Evolutionary conservation across 2,888 invertebrate species (phyloP), one percentile per base, ranked within the genome.

Genomic region (Carpatolechia fugitivella): DNA sequence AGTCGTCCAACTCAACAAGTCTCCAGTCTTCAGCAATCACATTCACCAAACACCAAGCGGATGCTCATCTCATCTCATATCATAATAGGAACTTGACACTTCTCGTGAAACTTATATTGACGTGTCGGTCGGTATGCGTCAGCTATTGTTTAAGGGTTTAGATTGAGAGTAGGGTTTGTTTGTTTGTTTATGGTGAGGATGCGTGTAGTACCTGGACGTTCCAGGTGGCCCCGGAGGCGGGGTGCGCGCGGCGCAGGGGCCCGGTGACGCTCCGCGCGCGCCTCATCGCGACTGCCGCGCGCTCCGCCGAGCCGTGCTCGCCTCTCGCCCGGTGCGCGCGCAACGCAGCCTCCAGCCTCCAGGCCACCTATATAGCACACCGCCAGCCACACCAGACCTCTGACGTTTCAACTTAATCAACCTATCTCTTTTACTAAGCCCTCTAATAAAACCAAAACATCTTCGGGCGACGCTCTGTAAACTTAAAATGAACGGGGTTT

Each of bases 151-250:
- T 1, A 46, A 16, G 13, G n/a, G n/a, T n/a, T n/a, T n/a, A n/a
- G n/a, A n/a, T 33, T 1, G 35, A 13, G 1, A 4, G 1, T 33
- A 14, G 16, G 11, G 49, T n/a, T n/a, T n/a, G n/a, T n/a, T n/a
- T n/a, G 31, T 10, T 35, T 49, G 49, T 49, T 35, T 49, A 38
- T 29, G 44, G 44, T 13, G 29, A 30, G 13, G 35, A 40, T 18
- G 49, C 44, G 51, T 54, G 60, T 58, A n/a, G 68, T 91, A 92
- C 92, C 92, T 94, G 94, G 66, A 95, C 95, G 78, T 95, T 95
- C 95, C 95, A 95, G 83, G 95, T 94, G 70, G 95, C 95, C 61
- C 95, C 95, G 61, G 95, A 94, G 65, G 94, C 94, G 61, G 94
- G 94, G 89, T 94, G 94, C 61, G 94, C 94, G 58, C 94, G 91